phyloP scores from a whole-genome alignment of 1,140 invertebrate species.

The Hyposmocoma kahamanoa region DNA sequence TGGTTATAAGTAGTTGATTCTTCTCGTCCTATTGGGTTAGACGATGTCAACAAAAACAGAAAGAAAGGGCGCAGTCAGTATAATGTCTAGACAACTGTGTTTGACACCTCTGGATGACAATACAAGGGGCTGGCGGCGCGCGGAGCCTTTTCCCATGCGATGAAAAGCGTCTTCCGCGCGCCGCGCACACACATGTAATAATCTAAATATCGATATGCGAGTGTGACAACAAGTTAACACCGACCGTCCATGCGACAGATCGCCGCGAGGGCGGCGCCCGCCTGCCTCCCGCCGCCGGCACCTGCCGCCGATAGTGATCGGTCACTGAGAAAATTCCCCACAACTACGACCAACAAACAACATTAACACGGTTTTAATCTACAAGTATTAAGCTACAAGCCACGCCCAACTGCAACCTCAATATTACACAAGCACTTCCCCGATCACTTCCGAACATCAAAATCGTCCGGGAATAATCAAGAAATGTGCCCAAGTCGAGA shows the following conservation, averaged over 20 bases:
- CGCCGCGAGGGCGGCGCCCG: constrained; percentile 48
- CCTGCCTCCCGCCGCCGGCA: constrained; percentile 46
- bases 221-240: constrained; percentile 63
- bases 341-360: too few species aligned
- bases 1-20: constrained; percentile 89
- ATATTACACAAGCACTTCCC: too few species aligned
- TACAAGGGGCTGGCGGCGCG: constrained; percentile 36
- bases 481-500: too few species aligned
- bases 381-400: too few species aligned
- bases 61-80: constrained; percentile 78
- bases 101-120: constrained; percentile 41
- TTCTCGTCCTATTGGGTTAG: constrained; percentile 85
- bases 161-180: constrained; percentile 27
- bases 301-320: constrained; percentile 44
- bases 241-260: constrained; percentile 65
- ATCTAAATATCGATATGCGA: constrained; percentile 51
- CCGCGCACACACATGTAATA: constrained; percentile 57
- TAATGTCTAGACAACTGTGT: constrained; percentile 65
- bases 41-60: constrained; percentile 78
- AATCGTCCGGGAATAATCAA: too few species aligned
- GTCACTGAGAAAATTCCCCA: too few species aligned
- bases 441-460: too few species aligned
- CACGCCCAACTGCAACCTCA: too few species aligned
- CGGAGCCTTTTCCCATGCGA: constrained; percentile 25
- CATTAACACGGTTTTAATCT: too few species aligned